Evolutionary conservation across 2,888 invertebrate species (phyloP).

Genomic region (Brenthis daphne): DNA sequence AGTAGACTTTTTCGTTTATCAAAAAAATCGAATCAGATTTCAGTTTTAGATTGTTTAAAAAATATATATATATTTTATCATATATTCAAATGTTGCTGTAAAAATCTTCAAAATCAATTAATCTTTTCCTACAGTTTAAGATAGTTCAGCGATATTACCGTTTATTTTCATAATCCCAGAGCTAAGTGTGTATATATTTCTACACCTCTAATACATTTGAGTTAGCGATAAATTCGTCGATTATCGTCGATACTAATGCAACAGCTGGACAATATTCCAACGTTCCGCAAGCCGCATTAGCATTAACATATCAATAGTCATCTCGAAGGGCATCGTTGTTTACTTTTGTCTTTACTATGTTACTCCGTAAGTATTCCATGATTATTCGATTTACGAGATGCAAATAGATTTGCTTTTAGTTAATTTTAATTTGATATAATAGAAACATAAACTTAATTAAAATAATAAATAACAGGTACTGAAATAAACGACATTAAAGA

Average conservation of each 20-base stretch:
- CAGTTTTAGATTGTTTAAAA: too few relatives aligned
- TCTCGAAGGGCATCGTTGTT: slow-evolving; percentile 72
- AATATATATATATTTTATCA: background rate
- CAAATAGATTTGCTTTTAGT: too few relatives aligned
- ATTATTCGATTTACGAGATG: background rate
- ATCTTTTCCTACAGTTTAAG: too few relatives aligned
- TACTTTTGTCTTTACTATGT: slow-evolving; percentile 45
- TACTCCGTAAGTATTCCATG: slow-evolving; percentile 22
- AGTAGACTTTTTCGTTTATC: background rate
- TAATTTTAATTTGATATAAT: too few relatives aligned
- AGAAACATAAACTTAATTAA: too few relatives aligned
- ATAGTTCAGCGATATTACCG: background rate
- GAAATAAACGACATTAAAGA: too few relatives aligned
- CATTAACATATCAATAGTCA: slow-evolving; percentile 49
- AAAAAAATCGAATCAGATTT: background rate
- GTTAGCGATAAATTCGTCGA: slow-evolving; percentile 32
- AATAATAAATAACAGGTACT: too few relatives aligned
- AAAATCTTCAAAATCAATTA: background rate
- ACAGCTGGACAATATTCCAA: slow-evolving; percentile 36
- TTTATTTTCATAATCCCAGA: slow-evolving; percentile 13
- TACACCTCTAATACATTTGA: slow-evolving; percentile 22
- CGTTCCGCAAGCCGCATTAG: slow-evolving; percentile 36
- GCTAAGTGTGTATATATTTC: slow-evolving; percentile 17
- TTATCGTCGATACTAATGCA: slow-evolving; percentile 37
- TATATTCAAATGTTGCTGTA: background rate